These are phyloP conservation scores for Halichoerus grypus DNA, from an alignment of 2,113 vertebrate species.

Conservation along the genomic window DNA sequence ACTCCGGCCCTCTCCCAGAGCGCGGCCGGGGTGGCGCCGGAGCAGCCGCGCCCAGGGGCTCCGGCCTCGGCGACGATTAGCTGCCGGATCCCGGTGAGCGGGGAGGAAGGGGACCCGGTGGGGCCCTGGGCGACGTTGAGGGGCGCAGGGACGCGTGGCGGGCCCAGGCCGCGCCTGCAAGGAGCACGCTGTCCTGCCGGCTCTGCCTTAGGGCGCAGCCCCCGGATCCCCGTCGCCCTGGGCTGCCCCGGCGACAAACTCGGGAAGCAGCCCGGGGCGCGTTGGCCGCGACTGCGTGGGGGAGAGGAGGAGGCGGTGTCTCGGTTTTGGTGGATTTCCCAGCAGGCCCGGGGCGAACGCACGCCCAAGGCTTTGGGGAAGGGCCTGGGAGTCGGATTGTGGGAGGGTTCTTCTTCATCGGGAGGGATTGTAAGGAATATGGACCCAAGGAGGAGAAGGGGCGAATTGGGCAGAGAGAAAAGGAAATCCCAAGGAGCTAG, in stretches of 20 bases:
- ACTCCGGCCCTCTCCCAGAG: neutral
- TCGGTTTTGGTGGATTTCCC: neutral
- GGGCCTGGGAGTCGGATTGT: neutral
- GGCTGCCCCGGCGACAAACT: neutral
- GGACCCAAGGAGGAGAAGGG: neutral
- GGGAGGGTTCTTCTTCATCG: neutral
- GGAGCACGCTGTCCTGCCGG: neutral
- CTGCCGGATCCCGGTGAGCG: neutral
- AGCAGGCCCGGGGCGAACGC: neutral
- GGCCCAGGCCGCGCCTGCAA: neutral
- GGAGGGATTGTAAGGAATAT: neutral
- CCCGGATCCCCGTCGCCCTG: accelerated
- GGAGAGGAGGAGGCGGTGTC: accelerated
- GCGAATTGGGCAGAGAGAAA: neutral
- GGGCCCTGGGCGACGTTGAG: neutral
- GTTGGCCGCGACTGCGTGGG: accelerated
- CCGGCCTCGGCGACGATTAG: accelerated
- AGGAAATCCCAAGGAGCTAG: neutral
- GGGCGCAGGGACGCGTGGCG: neutral
- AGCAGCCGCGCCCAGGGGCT: neutral
- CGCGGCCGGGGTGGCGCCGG: neutral
- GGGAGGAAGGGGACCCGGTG: neutral
- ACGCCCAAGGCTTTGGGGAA: neutral
- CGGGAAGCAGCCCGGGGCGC: neutral
- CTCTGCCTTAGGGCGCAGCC: accelerated